phyloP scores from a whole-genome alignment of 2,797 vertebrate genomes.

The Neoniphon sammara region DNA sequence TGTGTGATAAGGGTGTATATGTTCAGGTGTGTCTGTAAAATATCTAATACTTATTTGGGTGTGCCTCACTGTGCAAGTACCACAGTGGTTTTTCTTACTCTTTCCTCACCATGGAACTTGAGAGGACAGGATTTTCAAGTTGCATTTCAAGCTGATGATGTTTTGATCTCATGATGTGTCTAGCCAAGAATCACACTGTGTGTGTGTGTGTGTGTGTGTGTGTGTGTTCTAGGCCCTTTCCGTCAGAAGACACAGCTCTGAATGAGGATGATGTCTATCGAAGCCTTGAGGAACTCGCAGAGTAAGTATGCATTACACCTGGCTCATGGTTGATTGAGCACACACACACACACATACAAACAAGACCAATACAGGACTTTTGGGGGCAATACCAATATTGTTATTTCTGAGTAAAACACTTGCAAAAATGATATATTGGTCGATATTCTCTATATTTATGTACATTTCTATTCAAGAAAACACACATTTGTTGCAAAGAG shows the following conservation, averaged over 20 bases:
- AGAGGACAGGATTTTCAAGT: slow-evolving; percentile 77
- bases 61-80: slow-evolving; percentile 46
- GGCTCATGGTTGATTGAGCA: slow-evolving; percentile 5
- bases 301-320: slow-evolving; percentile 85
- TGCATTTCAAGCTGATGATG: slow-evolving; percentile 47
- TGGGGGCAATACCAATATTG: too few relatives aligned
- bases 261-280: slow-evolving; percentile 97
- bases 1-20: slow-evolving; percentile 2
- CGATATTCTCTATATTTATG: too few relatives aligned
- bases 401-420: too few relatives aligned
- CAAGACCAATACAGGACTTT: too few relatives aligned
- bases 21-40: not conserved
- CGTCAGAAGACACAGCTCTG: slow-evolving; percentile 94
- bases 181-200: not conserved
- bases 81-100: slow-evolving; percentile 16
- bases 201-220: slow-evolving; percentile 19
- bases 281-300: slow-evolving; percentile 97
- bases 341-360: slow-evolving; percentile 11
- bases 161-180: not conserved
- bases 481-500: too few relatives aligned
- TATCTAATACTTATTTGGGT: slow-evolving; percentile 40
- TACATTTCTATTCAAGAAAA: too few relatives aligned
- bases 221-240: slow-evolving; percentile 88
- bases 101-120: slow-evolving; percentile 45
- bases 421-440: too few relatives aligned